Evolutionary conservation across 2,113 vertebrate genomes (phyloP).

Genomic region (Piprites chloris): DNA sequence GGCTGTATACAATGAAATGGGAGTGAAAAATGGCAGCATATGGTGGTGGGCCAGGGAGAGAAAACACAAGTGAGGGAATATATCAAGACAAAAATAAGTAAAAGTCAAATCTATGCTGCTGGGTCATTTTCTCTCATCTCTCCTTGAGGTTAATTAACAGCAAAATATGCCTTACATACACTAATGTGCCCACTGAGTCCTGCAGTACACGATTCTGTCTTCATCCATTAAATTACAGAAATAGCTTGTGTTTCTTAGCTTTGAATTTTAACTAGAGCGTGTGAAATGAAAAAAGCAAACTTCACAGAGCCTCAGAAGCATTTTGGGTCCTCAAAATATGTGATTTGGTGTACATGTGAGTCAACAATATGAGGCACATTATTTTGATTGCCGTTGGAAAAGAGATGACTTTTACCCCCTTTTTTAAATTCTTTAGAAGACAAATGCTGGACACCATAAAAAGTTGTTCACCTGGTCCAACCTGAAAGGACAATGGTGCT

Average conservation of each 20-base stretch:
- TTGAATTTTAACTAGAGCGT: conserved; percentile 10
- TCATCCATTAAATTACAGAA: conserved; percentile 47
- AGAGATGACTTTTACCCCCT: neutral
- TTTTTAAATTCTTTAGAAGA: neutral
- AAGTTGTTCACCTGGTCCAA: neutral
- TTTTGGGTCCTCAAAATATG: neutral
- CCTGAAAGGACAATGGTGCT: neutral
- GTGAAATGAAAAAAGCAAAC: neutral
- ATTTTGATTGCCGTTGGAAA: neutral
- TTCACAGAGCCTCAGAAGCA: neutral
- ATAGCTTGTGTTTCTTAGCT: neutral
- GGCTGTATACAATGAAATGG: conserved; percentile 34
- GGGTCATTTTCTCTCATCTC: conserved; percentile 56
- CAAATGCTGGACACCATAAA: neutral
- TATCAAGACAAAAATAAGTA: conserved; percentile 57
- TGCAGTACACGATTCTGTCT: conserved; percentile 39
- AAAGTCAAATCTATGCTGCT: conserved; percentile 61
- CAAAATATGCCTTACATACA: conserved; percentile 28
- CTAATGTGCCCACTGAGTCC: conserved; percentile 41
- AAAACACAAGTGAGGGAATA: conserved; percentile 39
- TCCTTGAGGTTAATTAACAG: conserved; percentile 70
- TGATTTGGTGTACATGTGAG: neutral
- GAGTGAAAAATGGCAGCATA: conserved; percentile 48
- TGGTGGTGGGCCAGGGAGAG: neutral
- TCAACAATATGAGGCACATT: neutral